phyloP scores from a whole-genome alignment of 2,888 invertebrate genomes.

The Drosophila demipolita region DNA sequence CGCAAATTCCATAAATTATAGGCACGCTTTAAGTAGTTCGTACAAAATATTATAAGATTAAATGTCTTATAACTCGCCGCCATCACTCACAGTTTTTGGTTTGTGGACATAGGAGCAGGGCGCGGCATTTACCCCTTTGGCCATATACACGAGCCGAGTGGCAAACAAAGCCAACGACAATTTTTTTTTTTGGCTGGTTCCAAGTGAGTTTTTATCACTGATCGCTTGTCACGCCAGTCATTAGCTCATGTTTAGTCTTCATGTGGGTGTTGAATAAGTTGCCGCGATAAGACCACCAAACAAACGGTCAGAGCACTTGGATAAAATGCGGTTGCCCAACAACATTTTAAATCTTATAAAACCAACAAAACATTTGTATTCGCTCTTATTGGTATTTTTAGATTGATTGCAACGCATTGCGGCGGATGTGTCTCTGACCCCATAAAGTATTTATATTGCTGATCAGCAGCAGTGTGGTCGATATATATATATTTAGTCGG shows the following conservation, averaged over 20 bases:
- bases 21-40: constrained; percentile 14
- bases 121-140: constrained; percentile 9
- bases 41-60: constrained; percentile 49
- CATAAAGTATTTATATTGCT: background rate
- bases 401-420: background rate
- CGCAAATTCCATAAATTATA: constrained; percentile 53
- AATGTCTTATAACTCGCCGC: constrained; percentile 41
- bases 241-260: constrained; percentile 26
- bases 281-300: background rate
- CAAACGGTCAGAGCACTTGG: constrained; percentile 1
- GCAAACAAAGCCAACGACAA: constrained; percentile 48
- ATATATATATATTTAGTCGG: background rate
- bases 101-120: background rate
- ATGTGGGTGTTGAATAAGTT: constrained; percentile 33
- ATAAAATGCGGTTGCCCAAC: background rate
- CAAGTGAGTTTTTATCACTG: constrained; percentile 52
- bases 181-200: constrained; percentile 33
- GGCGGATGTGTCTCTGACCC: background rate
- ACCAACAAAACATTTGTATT: background rate
- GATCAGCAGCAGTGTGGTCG: background rate
- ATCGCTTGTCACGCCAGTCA: constrained; percentile 52
- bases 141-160: constrained; percentile 12
- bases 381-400: background rate
- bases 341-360: background rate
- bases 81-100: background rate